Percentiles rank a stretch among this genome's conserved stretches.
Conservation (phyloP, 2,888 invertebrate genomes). For the Cerceris rybyensis region DNA sequence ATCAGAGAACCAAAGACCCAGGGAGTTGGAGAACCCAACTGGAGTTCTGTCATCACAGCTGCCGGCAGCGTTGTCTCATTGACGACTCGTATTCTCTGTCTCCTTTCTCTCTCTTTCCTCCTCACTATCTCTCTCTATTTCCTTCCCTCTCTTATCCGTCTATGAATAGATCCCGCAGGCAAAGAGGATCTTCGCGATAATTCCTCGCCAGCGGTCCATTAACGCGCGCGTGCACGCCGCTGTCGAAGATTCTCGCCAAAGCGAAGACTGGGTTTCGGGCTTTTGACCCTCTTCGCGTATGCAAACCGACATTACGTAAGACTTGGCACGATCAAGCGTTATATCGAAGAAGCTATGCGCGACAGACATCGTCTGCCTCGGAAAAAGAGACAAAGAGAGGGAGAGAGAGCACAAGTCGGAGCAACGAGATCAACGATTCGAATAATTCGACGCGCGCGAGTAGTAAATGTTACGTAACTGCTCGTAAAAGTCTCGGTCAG, state of each 20-base stretch:
- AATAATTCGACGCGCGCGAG: conserved; percentile 22
- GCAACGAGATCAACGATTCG: conserved; percentile 9
- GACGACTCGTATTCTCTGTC: conserved; percentile 59
- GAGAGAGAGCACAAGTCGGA: conserved; percentile 18
- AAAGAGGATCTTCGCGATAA: conserved; percentile 45
- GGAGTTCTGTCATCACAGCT: conserved; percentile 61
- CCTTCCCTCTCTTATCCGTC: conserved; percentile 22
- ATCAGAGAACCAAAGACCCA: background rate
- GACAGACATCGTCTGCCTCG: background rate
- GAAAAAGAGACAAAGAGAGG: background rate
- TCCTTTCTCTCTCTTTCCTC: too few relatives aligned
- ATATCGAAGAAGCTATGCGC: conserved; percentile 30
- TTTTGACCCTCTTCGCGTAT: conserved; percentile 48
- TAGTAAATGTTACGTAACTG: conserved; percentile 6
- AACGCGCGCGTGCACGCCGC: conserved; percentile 36
- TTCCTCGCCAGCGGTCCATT: conserved; percentile 49
- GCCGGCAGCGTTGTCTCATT: conserved; percentile 70
- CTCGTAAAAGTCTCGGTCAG: background rate
- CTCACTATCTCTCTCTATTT: too few relatives aligned
- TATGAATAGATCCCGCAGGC: conserved; percentile 62
- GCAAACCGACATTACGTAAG: conserved; percentile 47
- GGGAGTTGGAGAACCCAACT: conserved; percentile 17
- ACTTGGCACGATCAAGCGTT: conserved; percentile 40
- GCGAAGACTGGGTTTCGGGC: conserved; percentile 29
- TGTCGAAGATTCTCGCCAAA: conserved; percentile 41